Evolutionary conservation across 2,113 vertebrate species (phyloP).

Genomic region (Aegotheles bennettii): DNA sequence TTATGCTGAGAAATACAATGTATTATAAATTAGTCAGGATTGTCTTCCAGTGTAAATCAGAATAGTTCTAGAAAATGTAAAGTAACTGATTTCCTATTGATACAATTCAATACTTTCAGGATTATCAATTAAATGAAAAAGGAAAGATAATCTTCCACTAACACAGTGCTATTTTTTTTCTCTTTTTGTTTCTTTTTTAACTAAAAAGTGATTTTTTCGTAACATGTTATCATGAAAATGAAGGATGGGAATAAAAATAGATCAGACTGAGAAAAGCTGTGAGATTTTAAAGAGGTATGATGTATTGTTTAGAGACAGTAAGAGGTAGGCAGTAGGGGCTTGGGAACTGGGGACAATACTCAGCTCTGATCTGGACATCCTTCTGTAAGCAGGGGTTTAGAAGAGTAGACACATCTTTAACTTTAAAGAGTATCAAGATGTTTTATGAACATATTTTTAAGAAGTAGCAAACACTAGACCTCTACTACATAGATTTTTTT

Average conservation of each 20-base stretch:
- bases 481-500: neutral
- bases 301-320: neutral
- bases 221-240: neutral
- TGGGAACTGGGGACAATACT: neutral
- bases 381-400: neutral
- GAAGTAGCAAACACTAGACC: neutral
- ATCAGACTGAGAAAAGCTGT: neutral
- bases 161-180: neutral
- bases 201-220: constrained; percentile 1
- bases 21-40: neutral
- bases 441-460: neutral
- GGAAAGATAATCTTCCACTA: neutral
- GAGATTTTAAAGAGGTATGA: neutral
- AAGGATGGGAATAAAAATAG: neutral
- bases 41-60: neutral
- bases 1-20: neutral
- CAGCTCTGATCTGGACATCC: neutral
- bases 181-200: neutral
- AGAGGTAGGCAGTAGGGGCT: neutral
- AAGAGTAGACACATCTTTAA: neutral
- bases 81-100: neutral
- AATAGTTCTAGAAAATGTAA: neutral
- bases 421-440: neutral
- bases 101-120: neutral
- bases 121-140: constrained; percentile 9